Conservation (phyloP, 2,888 invertebrate genomes). For the Callyntrura guangdongensis region DNA sequence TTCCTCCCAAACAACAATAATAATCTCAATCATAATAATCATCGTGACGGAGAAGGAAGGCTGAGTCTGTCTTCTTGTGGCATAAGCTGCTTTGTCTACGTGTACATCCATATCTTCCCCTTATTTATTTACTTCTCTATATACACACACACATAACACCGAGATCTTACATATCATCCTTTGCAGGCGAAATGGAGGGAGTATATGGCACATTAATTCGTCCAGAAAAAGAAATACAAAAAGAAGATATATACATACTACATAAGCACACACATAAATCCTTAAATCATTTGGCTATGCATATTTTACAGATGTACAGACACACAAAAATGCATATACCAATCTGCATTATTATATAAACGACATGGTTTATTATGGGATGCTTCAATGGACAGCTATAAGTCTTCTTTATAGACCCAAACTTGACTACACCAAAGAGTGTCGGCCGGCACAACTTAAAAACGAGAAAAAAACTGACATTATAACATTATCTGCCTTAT, state of each 20-base stretch:
- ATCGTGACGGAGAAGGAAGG: conserved; percentile 59
- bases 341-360: not conserved
- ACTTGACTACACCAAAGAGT: conserved; percentile 37
- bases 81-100: conserved; percentile 22
- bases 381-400: conserved; percentile 39
- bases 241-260: conserved; percentile 27
- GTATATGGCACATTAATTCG: conserved; percentile 56
- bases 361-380: conserved; percentile 52
- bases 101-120: conserved; percentile 32
- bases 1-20: conserved; percentile 74
- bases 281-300: conserved; percentile 52
- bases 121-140: not conserved
- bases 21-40: conserved; percentile 73
- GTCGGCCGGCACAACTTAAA: conserved; percentile 49
- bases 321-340: not conserved
- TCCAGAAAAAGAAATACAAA: conserved; percentile 56
- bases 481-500: conserved; percentile 30
- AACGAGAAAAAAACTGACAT: conserved; percentile 53
- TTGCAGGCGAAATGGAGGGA: conserved; percentile 28
- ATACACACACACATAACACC: not conserved
- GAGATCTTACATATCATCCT: not conserved
- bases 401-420: conserved; percentile 31
- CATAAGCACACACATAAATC: conserved; percentile 62
- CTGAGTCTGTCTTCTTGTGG: conserved; percentile 18
- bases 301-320: conserved; percentile 54